These are phyloP conservation scores for Thamnophis sirtalis DNA, from an alignment of 2,113 vertebrate genomes.

Conservation along the genomic window DNA sequence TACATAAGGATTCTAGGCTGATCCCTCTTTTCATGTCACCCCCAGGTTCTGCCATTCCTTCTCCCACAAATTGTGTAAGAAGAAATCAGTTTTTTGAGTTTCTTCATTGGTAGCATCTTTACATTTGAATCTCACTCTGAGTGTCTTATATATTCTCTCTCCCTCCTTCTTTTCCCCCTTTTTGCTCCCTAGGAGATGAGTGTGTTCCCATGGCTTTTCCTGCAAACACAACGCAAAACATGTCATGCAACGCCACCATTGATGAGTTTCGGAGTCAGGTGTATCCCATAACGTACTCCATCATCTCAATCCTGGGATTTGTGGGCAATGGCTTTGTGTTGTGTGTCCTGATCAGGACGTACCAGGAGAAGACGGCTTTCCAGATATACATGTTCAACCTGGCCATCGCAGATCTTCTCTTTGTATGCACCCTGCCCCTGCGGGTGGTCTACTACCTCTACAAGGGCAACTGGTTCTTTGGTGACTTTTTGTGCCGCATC, in stretches of 20 bases:
- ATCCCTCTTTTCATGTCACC: not conserved
- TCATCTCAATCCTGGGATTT: conserved; percentile 84
- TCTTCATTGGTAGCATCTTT: not conserved
- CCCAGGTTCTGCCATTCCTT: not conserved
- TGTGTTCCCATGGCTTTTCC: not conserved
- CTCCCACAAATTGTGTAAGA: not conserved
- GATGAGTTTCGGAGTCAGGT: conserved; percentile 91
- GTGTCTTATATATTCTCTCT: not conserved
- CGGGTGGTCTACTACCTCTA: conserved; percentile 85
- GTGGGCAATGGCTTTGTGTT: conserved; percentile 86
- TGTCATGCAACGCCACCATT: conserved; percentile 65
- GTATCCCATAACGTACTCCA: conserved; percentile 85
- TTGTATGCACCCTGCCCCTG: conserved; percentile 86
- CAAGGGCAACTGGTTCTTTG: conserved; percentile 82
- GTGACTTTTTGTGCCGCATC: conserved; percentile 86
- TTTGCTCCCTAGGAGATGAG: conserved; percentile 17
- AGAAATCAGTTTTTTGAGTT: not conserved
- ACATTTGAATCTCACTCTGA: not conserved
- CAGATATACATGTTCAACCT: conserved; percentile 94
- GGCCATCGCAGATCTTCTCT: conserved; percentile 86
- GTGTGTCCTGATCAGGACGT: conserved; percentile 77
- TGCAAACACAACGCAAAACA: not conserved
- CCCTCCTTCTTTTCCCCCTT: fast-evolving
- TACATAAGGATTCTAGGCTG: not conserved
- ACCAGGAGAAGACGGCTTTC: conserved; percentile 79